phyloP scores from a whole-genome alignment of 2,797 vertebrate species.

The Enteromius treurensis region DNA sequence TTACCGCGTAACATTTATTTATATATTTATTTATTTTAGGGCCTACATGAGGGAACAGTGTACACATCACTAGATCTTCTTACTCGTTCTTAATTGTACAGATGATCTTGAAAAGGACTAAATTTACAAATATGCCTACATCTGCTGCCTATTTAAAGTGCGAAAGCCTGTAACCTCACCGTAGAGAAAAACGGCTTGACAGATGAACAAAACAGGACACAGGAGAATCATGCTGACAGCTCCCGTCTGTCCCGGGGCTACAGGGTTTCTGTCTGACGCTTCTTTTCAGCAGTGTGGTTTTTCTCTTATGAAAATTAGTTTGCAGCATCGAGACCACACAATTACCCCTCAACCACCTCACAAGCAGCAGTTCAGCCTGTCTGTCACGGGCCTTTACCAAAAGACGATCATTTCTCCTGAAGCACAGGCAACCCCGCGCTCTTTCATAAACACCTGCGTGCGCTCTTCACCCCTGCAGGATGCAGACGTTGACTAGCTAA shows the following conservation, averaged over 20 bases:
- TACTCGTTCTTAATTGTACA: not conserved
- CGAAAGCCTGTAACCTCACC: not conserved
- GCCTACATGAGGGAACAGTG: not conserved
- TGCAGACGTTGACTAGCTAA: constrained; percentile 55
- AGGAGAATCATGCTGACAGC: constrained; percentile 49
- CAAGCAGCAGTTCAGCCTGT: constrained; percentile 54
- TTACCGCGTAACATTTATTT: not conserved
- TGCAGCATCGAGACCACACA: constrained; percentile 56
- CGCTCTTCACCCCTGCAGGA: constrained; percentile 49
- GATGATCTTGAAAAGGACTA: not conserved
- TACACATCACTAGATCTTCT: not conserved
- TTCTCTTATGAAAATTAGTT: constrained; percentile 58
- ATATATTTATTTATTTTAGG: too few relatives aligned
- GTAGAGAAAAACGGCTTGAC: constrained; percentile 20
- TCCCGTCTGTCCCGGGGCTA: constrained; percentile 47
- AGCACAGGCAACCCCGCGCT: constrained; percentile 17
- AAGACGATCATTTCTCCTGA: constrained; percentile 45
- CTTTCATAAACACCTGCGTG: constrained; percentile 53
- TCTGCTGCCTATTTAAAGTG: constrained; percentile 2
- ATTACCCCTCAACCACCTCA: constrained; percentile 60
- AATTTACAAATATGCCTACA: not conserved
- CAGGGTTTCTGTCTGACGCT: constrained; percentile 47
- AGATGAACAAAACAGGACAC: constrained; percentile 51
- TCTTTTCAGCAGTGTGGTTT: constrained; percentile 51
- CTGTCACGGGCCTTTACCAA: constrained; percentile 52